These are phyloP conservation scores for Cyprinella venusta DNA, from an alignment of 2,797 vertebrate species.

Conservation along the genomic window DNA sequence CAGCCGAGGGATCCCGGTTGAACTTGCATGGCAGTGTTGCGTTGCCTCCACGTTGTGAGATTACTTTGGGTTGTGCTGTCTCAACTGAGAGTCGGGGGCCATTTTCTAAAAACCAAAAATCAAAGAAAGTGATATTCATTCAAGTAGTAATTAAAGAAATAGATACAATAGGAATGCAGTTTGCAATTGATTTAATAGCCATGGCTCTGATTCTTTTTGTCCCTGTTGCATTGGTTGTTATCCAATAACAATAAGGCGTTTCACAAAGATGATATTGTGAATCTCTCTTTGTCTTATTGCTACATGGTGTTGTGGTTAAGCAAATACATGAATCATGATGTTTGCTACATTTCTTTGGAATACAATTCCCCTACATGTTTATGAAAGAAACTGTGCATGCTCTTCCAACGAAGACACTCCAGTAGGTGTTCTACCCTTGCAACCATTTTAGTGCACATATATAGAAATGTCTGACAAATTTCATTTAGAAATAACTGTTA, in stretches of 20 bases:
- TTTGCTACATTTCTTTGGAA: not conserved
- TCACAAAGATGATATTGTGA: not conserved
- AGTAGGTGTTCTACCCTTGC: not conserved
- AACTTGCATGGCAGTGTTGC: constrained; percentile 90
- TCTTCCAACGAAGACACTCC: not conserved
- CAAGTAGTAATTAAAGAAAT: not conserved
- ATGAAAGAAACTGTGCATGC: not conserved
- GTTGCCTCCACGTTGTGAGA: constrained; percentile 88
- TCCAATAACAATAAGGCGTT: constrained; percentile 4
- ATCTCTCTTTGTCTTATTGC: not conserved
- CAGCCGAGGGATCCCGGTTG: constrained; percentile 79
- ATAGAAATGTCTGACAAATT: not conserved
- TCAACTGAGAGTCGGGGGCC: constrained; percentile 84
- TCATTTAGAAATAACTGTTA: not conserved
- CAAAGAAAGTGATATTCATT: not conserved
- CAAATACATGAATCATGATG: constrained; percentile 30
- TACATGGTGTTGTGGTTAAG: constrained; percentile 28
- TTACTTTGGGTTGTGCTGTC: constrained; percentile 85
- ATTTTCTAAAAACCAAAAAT: constrained; percentile 80
- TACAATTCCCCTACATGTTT: constrained; percentile 26
- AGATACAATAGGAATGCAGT: not conserved
- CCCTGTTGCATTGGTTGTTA: not conserved
- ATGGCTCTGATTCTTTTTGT: not conserved
- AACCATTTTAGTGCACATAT: constrained; percentile 1
- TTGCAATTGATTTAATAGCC: not conserved